These are phyloP conservation scores for Triplophysa dalaica DNA, from an alignment of 2,113 vertebrate species.

Conservation along the genomic window DNA sequence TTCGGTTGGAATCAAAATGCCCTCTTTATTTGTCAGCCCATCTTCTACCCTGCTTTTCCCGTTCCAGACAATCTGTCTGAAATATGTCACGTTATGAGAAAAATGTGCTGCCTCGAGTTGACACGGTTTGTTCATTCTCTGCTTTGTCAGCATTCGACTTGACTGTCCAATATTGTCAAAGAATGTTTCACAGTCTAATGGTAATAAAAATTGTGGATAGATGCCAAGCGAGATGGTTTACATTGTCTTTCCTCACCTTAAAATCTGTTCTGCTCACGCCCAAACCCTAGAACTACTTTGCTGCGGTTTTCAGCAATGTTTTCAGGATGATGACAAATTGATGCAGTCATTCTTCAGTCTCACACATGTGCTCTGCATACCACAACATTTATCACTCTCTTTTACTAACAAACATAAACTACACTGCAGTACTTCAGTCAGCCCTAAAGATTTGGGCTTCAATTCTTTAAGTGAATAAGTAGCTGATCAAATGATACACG, in stretches of 20 bases:
- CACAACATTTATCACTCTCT: conserved; percentile 37
- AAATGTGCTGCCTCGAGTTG: no score
- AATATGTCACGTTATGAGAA: no score
- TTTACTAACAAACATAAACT: conserved; percentile 34
- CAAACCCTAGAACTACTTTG: conserved; percentile 64
- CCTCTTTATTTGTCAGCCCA: no score
- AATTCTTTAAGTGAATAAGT: not conserved
- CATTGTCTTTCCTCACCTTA: not conserved
- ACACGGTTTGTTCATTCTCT: no score
- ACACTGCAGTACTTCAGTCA: not conserved
- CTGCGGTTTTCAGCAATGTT: conserved; percentile 64
- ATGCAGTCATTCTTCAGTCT: conserved; percentile 72
- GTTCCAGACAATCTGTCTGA: no score
- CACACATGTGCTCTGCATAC: conserved; percentile 75
- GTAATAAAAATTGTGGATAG: not conserved
- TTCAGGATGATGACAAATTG: conserved; percentile 73
- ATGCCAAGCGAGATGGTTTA: not conserved
- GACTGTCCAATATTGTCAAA: no score
- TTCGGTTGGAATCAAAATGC: no score
- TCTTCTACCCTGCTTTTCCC: no score
- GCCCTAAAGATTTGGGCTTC: not conserved
- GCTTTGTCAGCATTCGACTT: no score
- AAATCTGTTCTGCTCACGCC: not conserved
- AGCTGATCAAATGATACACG: not conserved
- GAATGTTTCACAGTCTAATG: not conserved